These are phyloP conservation scores for Diarsia rubi DNA, from an alignment of 2,888 invertebrate genomes.

Conservation along the genomic window DNA sequence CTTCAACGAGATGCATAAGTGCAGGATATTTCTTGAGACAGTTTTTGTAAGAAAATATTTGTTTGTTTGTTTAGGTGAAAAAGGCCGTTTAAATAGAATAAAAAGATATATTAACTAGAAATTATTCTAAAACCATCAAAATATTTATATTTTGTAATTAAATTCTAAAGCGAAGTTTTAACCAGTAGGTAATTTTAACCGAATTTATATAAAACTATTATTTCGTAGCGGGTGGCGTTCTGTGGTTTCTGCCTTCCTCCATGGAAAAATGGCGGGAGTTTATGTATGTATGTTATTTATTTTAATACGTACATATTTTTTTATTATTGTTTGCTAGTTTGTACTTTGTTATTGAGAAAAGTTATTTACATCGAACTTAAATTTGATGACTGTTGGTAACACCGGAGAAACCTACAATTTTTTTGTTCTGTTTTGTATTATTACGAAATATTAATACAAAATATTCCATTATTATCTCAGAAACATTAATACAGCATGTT, in stretches of 20 bases:
- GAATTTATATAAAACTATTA: not conserved
- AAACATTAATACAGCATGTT: constrained; percentile 20
- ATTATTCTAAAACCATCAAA: not conserved
- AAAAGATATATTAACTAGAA: not conserved
- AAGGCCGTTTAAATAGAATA: not conserved
- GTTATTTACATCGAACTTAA: constrained; percentile 16
- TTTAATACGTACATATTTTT: not conserved
- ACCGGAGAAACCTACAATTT: constrained; percentile 23
- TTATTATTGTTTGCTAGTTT: not conserved
- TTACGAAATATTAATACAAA: not conserved
- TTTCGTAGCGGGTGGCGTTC: too few species aligned
- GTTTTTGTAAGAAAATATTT: not conserved
- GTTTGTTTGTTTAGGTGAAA: not conserved
- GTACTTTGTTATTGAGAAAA: not conserved
- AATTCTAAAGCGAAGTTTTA: not conserved
- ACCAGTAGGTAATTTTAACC: not conserved
- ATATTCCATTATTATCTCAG: constrained; percentile 1
- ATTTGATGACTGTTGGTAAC: constrained; percentile 13
- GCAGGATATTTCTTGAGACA: not conserved
- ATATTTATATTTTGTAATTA: not conserved
- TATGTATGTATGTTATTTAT: too few species aligned
- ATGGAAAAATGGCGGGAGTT: too few species aligned
- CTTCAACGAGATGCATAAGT: constrained; percentile 66
- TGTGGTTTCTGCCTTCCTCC: too few species aligned
- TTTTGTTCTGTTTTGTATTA: not conserved